These are phyloP conservation scores for Folsomia candida DNA, from an alignment of 2,888 invertebrate species.

Conservation along the genomic window DNA sequence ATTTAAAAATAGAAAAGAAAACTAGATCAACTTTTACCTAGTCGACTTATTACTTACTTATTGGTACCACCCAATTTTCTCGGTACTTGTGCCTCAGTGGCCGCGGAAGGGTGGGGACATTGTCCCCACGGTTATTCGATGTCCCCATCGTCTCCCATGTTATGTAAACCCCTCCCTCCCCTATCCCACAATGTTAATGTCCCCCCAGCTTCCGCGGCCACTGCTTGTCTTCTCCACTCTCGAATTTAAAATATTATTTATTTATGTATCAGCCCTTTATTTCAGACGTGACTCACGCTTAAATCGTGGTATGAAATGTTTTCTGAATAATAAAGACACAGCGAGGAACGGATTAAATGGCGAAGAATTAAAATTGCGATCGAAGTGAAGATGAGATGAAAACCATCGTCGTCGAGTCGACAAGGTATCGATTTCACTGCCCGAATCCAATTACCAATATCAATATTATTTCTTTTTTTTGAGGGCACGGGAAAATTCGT, in stretches of 20 bases:
- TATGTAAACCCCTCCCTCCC: too few relatives aligned
- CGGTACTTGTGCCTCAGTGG: too few relatives aligned
- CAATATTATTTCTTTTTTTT: background rate
- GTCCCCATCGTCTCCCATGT: too few relatives aligned
- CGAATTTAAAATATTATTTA: background rate
- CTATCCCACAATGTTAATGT: too few relatives aligned
- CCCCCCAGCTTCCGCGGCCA: background rate
- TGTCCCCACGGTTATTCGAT: too few relatives aligned
- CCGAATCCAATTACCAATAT: background rate
- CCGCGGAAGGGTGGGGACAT: too few relatives aligned
- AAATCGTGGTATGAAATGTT: background rate
- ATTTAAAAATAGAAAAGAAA: background rate
- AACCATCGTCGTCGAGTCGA: background rate
- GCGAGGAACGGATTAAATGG: background rate
- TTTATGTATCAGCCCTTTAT: background rate
- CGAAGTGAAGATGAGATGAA: background rate
- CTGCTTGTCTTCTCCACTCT: background rate
- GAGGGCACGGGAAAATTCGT: background rate
- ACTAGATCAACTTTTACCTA: background rate
- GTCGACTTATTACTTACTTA: too few relatives aligned
- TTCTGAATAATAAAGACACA: background rate
- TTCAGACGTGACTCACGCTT: constrained; percentile 4
- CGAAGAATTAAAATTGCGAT: background rate
- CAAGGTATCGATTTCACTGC: background rate
- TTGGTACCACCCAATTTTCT: too few relatives aligned